Evolutionary conservation across 92 coral and sea anemone species (phyloP).

Genomic region (Anthopleura xanthogrammica): DNA sequence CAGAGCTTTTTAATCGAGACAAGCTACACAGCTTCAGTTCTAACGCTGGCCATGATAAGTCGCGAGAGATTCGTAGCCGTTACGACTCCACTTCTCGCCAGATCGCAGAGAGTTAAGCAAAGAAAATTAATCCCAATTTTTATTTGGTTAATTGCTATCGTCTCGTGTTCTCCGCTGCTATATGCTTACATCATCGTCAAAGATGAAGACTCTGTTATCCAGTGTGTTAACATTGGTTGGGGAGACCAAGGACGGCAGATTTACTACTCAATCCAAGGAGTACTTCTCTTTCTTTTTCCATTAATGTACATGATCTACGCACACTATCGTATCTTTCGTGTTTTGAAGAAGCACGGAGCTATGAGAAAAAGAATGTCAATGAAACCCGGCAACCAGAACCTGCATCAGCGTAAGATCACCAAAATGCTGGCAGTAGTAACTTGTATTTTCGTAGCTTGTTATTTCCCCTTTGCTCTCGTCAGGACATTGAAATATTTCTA

Average conservation of each 20-base stretch:
- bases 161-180: slow-evolving; percentile 64
- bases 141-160: slow-evolving; percentile 66
- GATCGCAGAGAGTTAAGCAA: slow-evolving; percentile 45
- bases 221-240: slow-evolving; percentile 77
- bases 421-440: slow-evolving; percentile 79
- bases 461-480: slow-evolving; percentile 65
- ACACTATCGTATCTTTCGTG: slow-evolving; percentile 62
- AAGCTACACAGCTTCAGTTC: slow-evolving; percentile 71
- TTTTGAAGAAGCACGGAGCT: slow-evolving; percentile 38
- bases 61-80: slow-evolving; percentile 70
- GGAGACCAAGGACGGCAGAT: slow-evolving; percentile 73
- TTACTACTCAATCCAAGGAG: slow-evolving; percentile 82
- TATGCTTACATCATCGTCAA: slow-evolving; percentile 68
- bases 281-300: slow-evolving; percentile 62
- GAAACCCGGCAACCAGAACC: slow-evolving; percentile 11
- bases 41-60: slow-evolving; percentile 78
- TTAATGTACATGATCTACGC: slow-evolving; percentile 65
- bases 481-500: slow-evolving; percentile 69
- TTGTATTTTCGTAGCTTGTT: slow-evolving; percentile 61
- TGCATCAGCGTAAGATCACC: slow-evolving; percentile 60
- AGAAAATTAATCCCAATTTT: slow-evolving; percentile 38
- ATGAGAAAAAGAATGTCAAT: slow-evolving; percentile 31
- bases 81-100: slow-evolving; percentile 66
- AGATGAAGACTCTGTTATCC: slow-evolving; percentile 30
- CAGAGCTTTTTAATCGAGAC: slow-evolving; percentile 80